Percentiles rank a stretch among this genome's conserved stretches.
phyloP scores from a whole-genome alignment of 2,113 vertebrate genomes.

The Ptychochromis oligacanthus region DNA sequence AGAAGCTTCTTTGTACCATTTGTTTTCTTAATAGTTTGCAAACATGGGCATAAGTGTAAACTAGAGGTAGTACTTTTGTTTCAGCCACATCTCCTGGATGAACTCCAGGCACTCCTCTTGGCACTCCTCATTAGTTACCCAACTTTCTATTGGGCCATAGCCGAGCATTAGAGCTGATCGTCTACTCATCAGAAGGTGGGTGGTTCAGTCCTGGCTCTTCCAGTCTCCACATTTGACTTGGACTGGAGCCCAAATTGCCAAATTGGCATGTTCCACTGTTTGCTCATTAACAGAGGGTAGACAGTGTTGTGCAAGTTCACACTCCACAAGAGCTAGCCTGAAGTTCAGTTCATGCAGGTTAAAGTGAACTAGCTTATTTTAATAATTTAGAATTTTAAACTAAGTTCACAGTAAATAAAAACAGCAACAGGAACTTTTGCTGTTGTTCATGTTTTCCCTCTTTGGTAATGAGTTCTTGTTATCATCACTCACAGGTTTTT shows the following conservation, averaged over 20 bases:
- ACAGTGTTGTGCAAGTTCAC: background rate
- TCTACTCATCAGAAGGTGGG: conserved; percentile 1
- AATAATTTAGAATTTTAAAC: background rate
- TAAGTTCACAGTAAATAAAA: background rate
- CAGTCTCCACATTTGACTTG: background rate
- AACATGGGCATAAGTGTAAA: background rate
- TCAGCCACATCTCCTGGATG: background rate
- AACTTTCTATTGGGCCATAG: background rate
- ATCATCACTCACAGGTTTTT: background rate
- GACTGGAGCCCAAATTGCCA: background rate
- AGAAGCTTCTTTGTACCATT: background rate
- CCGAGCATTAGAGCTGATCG: background rate
- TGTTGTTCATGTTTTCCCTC: background rate
- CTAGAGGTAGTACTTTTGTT: background rate
- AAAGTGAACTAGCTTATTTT: background rate
- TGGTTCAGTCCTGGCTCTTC: background rate
- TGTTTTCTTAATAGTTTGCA: background rate
- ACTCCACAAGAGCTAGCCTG: fast-evolving
- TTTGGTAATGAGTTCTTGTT: background rate
- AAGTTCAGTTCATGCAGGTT: background rate
- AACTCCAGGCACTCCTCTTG: background rate
- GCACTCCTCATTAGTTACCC: background rate
- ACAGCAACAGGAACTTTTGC: background rate
- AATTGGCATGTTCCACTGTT: background rate
- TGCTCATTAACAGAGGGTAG: background rate